Conservation (phyloP, 2,888 invertebrate species). For the Trissolcus brochymenae region DNA sequence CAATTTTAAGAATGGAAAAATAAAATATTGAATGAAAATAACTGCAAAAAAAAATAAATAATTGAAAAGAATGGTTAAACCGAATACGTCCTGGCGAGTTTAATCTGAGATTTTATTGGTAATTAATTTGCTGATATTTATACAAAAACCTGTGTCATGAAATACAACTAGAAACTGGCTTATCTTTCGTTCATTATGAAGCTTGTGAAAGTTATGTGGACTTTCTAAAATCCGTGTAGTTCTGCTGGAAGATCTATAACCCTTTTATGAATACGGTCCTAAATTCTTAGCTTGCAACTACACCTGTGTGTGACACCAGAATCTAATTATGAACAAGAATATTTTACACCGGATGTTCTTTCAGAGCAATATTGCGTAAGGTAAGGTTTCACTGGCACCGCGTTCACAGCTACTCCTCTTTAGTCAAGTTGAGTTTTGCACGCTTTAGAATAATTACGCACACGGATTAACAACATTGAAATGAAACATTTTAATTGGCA, state of each 20-base stretch:
- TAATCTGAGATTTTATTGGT: conserved; percentile 36
- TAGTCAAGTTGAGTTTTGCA: not conserved
- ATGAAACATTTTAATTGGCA: too few relatives aligned
- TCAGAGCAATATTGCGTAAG: conserved; percentile 55
- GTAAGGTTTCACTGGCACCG: conserved; percentile 44
- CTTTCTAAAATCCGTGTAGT: conserved; percentile 39
- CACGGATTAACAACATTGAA: too few relatives aligned
- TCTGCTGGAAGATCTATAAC: conserved; percentile 40
- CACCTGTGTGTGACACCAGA: conserved; percentile 19
- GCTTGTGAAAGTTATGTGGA: conserved; percentile 52
- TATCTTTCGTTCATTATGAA: conserved; percentile 37
- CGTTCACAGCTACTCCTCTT: conserved; percentile 21
- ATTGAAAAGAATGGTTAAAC: not conserved
- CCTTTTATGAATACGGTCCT: conserved; percentile 18
- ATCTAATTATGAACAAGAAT: conserved; percentile 41
- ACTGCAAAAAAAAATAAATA: conserved; percentile 8
- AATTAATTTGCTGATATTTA: conserved; percentile 54
- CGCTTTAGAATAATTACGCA: too few relatives aligned
- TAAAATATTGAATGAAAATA: too few relatives aligned
- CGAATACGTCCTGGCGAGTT: conserved; percentile 10
- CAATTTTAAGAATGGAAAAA: too few relatives aligned
- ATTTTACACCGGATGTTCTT: conserved; percentile 54
- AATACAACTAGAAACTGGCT: conserved; percentile 53
- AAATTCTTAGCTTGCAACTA: conserved; percentile 19
- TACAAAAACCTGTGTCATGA: conserved; percentile 44